Conservation (phyloP, 2,888 invertebrate species). For the Pristionchus japonicus region DNA sequence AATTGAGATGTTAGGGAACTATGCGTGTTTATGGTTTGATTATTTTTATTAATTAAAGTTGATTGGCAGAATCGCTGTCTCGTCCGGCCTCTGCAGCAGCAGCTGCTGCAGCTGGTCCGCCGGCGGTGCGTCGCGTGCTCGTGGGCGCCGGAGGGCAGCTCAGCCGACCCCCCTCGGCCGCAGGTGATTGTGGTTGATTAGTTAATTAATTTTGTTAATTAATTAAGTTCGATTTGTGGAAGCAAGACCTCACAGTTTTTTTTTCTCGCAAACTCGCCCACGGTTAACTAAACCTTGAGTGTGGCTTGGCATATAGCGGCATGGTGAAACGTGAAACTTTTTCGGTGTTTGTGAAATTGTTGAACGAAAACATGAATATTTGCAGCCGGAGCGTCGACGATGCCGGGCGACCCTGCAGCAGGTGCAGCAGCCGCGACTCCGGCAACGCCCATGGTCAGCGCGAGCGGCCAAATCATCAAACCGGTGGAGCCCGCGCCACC, state of each 20-base stretch:
- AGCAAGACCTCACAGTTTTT: too few relatives aligned
- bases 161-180: background rate
- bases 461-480: background rate
- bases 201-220: background rate
- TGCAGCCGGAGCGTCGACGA: background rate
- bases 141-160: background rate
- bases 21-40: too few relatives aligned
- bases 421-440: background rate
- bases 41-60: too few relatives aligned
- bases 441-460: background rate
- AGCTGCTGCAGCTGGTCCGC: too few relatives aligned
- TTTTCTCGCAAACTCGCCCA: too few relatives aligned
- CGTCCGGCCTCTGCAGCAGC: too few relatives aligned
- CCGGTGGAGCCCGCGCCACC: background rate
- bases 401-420: background rate
- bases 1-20: too few relatives aligned
- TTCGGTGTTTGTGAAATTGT: background rate
- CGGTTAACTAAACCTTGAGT: too few relatives aligned
- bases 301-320: too few relatives aligned
- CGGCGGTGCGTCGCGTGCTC: background rate
- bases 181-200: constrained; percentile 8
- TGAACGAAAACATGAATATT: background rate
- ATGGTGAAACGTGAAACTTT: background rate
- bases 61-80: too few relatives aligned
- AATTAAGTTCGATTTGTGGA: background rate